phyloP scores from a whole-genome alignment of 2,797 vertebrate genomes.

The Hypotaenidia okinawae region DNA sequence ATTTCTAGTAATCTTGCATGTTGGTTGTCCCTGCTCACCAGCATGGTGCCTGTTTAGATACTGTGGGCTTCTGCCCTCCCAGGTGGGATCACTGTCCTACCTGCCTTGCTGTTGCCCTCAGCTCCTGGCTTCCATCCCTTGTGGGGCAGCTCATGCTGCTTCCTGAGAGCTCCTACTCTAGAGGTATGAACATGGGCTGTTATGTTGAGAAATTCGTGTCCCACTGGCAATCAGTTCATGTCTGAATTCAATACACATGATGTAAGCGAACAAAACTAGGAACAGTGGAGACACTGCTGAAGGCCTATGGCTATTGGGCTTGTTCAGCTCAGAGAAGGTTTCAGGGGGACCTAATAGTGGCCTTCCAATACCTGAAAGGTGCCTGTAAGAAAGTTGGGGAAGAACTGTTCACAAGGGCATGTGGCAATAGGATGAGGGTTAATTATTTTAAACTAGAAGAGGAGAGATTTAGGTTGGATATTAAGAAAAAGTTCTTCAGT shows the following conservation, averaged over 20 bases:
- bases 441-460: too few species aligned
- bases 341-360: too few species aligned
- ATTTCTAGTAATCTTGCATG: neutral
- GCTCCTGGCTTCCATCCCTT: neutral
- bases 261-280: neutral
- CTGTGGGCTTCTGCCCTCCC: neutral
- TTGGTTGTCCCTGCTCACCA: neutral
- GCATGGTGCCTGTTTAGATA: neutral
- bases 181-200: neutral
- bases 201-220: neutral
- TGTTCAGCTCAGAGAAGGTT: too few species aligned
- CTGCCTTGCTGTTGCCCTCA: neutral
- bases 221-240: neutral
- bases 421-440: too few species aligned
- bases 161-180: neutral
- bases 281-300: neutral
- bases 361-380: too few species aligned
- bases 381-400: too few species aligned
- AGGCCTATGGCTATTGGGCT: neutral
- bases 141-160: neutral
- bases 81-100: neutral
- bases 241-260: neutral
- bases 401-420: too few species aligned
- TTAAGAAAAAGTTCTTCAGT: too few species aligned
- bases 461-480: too few species aligned